These are phyloP conservation scores for Exephanes ischioxanthus DNA, from an alignment of 2,888 invertebrate genomes.

Conservation along the genomic window DNA sequence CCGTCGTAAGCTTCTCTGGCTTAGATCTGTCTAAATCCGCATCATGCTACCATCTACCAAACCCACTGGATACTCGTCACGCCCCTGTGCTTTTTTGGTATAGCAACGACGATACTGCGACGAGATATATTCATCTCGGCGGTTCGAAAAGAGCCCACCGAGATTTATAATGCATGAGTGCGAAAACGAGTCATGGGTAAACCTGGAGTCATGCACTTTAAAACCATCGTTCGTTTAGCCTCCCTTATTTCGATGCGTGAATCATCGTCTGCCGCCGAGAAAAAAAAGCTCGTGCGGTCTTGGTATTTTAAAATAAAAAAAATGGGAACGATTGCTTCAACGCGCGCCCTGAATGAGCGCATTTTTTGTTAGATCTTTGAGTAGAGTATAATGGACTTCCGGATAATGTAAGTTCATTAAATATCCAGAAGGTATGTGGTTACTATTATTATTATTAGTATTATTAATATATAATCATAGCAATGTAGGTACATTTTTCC, in stretches of 20 bases:
- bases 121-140: slow-evolving; percentile 9
- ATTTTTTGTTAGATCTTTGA: neutral
- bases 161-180: neutral
- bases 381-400: neutral
- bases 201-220: neutral
- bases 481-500: too few relatives aligned
- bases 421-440: too few relatives aligned
- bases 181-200: slow-evolving; percentile 4
- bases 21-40: slow-evolving; percentile 20
- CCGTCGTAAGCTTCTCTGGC: slow-evolving; percentile 18
- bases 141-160: neutral
- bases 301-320: slow-evolving; percentile 10
- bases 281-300: slow-evolving; percentile 23
- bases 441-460: too few relatives aligned
- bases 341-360: neutral
- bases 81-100: slow-evolving; percentile 1
- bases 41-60: slow-evolving; percentile 57
- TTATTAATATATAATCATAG: too few relatives aligned
- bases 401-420: too few relatives aligned
- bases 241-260: slow-evolving; percentile 57
- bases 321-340: neutral
- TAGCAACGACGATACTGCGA: neutral
- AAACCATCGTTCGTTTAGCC: slow-evolving; percentile 8
- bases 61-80: neutral
- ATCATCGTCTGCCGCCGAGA: slow-evolving; percentile 38